These are phyloP conservation scores for Panzeria rudis DNA, from an alignment of 2,888 invertebrate genomes.

Conservation along the genomic window DNA sequence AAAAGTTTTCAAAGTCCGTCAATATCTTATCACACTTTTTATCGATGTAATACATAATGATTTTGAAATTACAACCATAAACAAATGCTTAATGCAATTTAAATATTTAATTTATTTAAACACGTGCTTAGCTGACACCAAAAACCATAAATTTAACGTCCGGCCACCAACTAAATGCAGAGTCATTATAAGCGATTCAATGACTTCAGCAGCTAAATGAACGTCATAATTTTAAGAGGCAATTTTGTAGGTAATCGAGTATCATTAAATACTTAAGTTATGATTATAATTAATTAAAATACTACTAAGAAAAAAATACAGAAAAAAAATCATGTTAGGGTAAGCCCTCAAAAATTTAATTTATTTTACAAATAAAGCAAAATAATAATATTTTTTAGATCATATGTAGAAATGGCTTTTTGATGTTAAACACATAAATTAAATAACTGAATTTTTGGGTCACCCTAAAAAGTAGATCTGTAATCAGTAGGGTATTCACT, in stretches of 20 bases:
- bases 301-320: neutral
- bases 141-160: slow-evolving; percentile 6
- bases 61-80: neutral
- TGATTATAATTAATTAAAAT: slow-evolving; percentile 55
- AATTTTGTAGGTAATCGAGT: slow-evolving; percentile 16
- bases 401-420: neutral
- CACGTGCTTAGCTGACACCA: slow-evolving; percentile 45
- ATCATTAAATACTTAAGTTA: slow-evolving; percentile 29
- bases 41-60: neutral
- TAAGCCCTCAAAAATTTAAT: neutral
- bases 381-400: neutral
- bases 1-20: neutral
- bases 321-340: slow-evolving; percentile 1
- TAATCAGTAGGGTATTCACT: too few relatives aligned
- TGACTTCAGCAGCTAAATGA: slow-evolving; percentile 27
- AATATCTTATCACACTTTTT: neutral
- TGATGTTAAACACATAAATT: neutral
- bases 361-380: neutral
- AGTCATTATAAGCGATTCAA: slow-evolving; percentile 32
- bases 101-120: slow-evolving; percentile 41
- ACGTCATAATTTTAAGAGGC: slow-evolving; percentile 32
- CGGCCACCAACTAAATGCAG: slow-evolving; percentile 16
- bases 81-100: neutral
- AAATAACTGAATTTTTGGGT: neutral
- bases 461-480: neutral